Evolutionary conservation across 2,888 invertebrate genomes (phyloP), one percentile per base, ranked within the genome.

Genomic region (Helobdella robusta): DNA sequence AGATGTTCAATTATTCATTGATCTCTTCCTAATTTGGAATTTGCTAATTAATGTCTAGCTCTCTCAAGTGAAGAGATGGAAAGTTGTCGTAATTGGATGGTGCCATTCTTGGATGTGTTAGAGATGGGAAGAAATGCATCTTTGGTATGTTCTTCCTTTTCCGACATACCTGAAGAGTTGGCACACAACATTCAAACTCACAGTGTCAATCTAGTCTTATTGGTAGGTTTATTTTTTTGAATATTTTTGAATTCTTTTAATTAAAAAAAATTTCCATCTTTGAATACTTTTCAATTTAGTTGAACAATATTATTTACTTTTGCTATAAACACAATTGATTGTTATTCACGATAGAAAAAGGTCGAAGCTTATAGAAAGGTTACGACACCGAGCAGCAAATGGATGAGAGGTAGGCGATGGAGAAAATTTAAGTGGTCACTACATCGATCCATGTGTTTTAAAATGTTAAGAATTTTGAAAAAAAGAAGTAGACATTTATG

Each of bases 101-200:
- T 15, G 28, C 28, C 30, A 3, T 62, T 32, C 50, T 44, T 34
- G n/a, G 18, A 34, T 6, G 32, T 62, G 11, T 4, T 62, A 23
- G 20, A 48, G 2, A 32, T 32, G 8, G 28, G 5, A 6, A 18
- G 11, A 18, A 34, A 36, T 6, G 23, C 44, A 25, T 25, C 25
- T 20, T 32, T 62, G 3, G 18, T 28, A 11, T n/a, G 44, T 11
- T 3, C 48, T 15, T 25, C 25, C 73, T 87, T 87, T 73, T 86
- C 87, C 65, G 86, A 85, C 75, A 83, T 87, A 70, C 81, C 85
- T 2, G 80, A 83, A 66, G 86, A 87, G 73, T 87, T 88, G 74
- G 83, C 84, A 1, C 87, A 88, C 75, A 85, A 86, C 65, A 85
- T 89, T 70, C 89, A 90, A 78, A 86, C 86, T 0, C 92, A 93